Percentiles rank a stretch among this genome's conserved stretches.
phyloP scores from a whole-genome alignment of 1,140 invertebrate species.

The Pygmarrhopalites habei region DNA sequence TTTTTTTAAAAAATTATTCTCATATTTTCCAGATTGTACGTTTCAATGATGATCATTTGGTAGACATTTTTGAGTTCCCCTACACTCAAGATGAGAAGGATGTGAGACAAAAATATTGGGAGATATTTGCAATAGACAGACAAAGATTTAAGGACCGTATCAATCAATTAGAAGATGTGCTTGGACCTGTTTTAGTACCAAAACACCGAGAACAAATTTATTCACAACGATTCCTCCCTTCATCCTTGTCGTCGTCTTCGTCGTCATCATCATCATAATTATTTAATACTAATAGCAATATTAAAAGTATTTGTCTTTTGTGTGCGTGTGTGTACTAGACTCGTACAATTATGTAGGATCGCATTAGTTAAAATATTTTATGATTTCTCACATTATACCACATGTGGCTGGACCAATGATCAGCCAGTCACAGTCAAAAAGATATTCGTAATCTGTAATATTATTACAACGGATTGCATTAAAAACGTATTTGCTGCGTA shows the following conservation, averaged over 20 bases:
- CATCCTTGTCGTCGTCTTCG: background rate
- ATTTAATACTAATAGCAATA: too few species aligned
- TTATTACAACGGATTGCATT: too few species aligned
- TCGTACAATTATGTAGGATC: too few species aligned
- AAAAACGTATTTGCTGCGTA: too few species aligned
- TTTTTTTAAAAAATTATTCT: background rate
- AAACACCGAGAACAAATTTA: constrained; percentile 31
- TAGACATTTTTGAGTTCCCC: constrained; percentile 28
- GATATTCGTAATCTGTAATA: too few species aligned
- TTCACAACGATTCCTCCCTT: constrained; percentile 16
- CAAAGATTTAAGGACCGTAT: constrained; percentile 36
- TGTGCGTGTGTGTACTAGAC: too few species aligned
- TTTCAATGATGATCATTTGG: constrained; percentile 36
- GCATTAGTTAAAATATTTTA: too few species aligned
- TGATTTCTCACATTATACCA: too few species aligned
- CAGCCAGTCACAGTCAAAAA: too few species aligned
- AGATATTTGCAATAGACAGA: constrained; percentile 36
- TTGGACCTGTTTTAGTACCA: constrained; percentile 25
- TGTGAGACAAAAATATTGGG: constrained; percentile 36
- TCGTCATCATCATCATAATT: too few species aligned
- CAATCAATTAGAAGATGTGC: constrained; percentile 16
- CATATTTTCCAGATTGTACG: constrained; percentile 29
- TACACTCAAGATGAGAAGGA: constrained; percentile 31
- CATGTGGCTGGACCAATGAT: too few species aligned
- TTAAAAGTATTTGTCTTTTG: too few species aligned